Conservation (phyloP, 1,140 invertebrate species). For the Neotoxoptera formosana region DNA sequence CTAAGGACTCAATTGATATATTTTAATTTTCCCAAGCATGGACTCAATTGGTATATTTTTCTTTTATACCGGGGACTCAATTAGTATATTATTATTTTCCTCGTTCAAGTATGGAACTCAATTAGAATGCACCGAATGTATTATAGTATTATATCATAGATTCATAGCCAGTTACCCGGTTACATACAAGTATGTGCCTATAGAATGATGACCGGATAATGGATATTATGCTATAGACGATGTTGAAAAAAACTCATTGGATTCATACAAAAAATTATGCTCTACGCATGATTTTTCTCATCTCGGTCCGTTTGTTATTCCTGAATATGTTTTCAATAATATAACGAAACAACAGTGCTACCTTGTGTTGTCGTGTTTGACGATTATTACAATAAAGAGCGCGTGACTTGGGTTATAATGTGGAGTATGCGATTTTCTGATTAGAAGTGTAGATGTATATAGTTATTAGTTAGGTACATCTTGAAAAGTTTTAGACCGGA, state of each 20-base stretch:
- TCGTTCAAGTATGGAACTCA: not conserved
- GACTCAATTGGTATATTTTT: not conserved
- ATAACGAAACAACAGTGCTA: not conserved
- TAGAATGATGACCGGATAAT: not conserved
- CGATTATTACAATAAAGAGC: conserved; percentile 13
- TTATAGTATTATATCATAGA: not conserved
- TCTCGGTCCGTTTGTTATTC: not conserved
- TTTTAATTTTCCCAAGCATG: no score
- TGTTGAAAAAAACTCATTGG: not conserved
- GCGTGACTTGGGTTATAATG: conserved; percentile 21
- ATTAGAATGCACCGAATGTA: not conserved
- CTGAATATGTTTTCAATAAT: not conserved
- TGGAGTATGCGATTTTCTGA: not conserved
- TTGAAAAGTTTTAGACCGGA: not conserved
- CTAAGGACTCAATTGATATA: not conserved
- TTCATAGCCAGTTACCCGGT: not conserved
- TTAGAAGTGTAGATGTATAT: not conserved
- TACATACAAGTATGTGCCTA: not conserved
- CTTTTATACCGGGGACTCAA: not conserved
- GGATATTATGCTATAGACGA: not conserved
- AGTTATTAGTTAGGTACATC: not conserved
- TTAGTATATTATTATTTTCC: not conserved
- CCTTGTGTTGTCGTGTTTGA: not conserved
- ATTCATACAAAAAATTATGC: not conserved
- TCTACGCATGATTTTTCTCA: not conserved